phyloP scores from a whole-genome alignment of 2,113 vertebrate species.

The Chrysemys picta region DNA sequence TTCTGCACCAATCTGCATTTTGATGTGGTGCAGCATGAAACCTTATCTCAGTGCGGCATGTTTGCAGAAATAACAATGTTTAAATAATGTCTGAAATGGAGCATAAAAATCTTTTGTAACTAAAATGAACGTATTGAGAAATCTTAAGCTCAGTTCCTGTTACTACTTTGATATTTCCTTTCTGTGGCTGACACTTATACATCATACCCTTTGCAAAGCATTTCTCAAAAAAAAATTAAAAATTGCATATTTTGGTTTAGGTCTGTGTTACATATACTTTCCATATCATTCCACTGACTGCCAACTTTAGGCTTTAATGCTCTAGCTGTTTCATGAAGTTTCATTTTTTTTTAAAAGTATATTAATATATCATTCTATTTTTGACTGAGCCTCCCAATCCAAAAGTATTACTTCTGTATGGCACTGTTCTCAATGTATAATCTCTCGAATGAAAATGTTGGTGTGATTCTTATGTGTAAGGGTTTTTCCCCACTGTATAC shows the following conservation, averaged over 20 bases:
- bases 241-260: conserved; percentile 51
- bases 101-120: conserved; percentile 78
- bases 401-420: not conserved
- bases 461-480: not conserved
- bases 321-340: conserved; percentile 22
- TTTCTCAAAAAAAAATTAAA: not conserved
- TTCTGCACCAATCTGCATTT: conserved; percentile 77
- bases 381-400: conserved; percentile 29
- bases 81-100: conserved; percentile 81
- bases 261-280: conserved; percentile 45
- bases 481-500: not conserved
- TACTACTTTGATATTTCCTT: conserved; percentile 66
- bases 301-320: conserved; percentile 66
- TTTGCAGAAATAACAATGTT: conserved; percentile 84
- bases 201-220: conserved; percentile 36
- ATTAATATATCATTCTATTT: conserved; percentile 51
- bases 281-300: conserved; percentile 46
- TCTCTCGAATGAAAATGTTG: not conserved
- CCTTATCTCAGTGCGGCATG: conserved; percentile 84
- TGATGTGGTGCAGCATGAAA: conserved; percentile 75
- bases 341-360: conserved; percentile 24
- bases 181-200: conserved; percentile 63
- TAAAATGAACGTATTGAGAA: conserved; percentile 74
- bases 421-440: not conserved
- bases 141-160: conserved; percentile 68